Evolutionary conservation across 1,140 invertebrate genomes (phyloP), one percentile per base, ranked within the genome.

Genomic region (Drosophila carrolli): DNA sequence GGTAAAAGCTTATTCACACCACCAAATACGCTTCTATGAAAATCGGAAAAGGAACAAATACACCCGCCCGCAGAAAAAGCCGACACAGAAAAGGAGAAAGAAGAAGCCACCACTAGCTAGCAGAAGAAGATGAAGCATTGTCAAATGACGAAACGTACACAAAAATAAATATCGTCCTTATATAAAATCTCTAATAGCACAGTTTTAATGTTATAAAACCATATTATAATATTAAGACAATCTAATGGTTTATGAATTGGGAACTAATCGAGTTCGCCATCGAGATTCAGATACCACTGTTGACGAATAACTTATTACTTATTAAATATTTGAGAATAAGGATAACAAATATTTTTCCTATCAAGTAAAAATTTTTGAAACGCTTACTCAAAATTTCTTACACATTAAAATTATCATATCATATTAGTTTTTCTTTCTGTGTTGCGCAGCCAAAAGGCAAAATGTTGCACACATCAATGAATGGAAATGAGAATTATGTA

Each of bases 1-100:
- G 38, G 10, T 43, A 38, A 72, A 72, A 72, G 68, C 68, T 72
- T 71, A 72, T 72, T 72, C 68, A 72, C 68, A 72, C 68, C 68
- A 71, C 66, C 62, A 63, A 38, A 29, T 60, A 55, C 11, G 10
- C 10, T 16, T 32, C 60, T 44, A 16, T 50, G 11, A 57, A 57
- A 56, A 65, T 29, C 10, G 27, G 6, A 44, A 40, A 48, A 14
- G 11, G 5, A 40, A 43, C 27, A 60, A 14, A 40, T 48, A 32
- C 63, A 50, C 53, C 44, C 65, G 38, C 65, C 67, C 51, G 47
- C 65, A 70, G 65, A 48, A 70, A 47, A 54, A 47, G 35, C 16
- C 29, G 27, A 50, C 8, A 35, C 37, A 35, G 32, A 63, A 57
- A 43, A 38, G 43, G 43, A 48, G 27, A 61, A 27, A 63, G 23